Percentiles rank a stretch among this genome's conserved stretches.
phyloP scores from a whole-genome alignment of 2,888 invertebrate genomes.

The Cactoblastis cactorum region DNA sequence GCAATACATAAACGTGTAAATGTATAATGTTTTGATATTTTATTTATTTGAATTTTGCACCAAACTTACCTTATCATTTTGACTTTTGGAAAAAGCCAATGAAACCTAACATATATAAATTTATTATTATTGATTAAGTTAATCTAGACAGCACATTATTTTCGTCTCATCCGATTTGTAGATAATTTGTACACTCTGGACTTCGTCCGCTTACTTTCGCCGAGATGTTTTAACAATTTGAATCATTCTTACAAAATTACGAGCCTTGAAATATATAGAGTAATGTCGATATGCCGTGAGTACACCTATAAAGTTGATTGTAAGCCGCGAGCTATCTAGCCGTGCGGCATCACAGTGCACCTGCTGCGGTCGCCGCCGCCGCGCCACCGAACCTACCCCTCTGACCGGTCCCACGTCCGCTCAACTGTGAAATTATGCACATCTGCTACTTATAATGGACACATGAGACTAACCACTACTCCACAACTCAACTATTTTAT shows the following conservation, averaged over 20 bases:
- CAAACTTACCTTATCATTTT: too few species aligned
- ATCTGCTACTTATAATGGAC: slow-evolving; percentile 40
- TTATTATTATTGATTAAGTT: too few species aligned
- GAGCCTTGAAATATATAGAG: not conserved
- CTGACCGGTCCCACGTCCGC: slow-evolving; percentile 60
- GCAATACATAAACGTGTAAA: not conserved
- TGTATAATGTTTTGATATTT: too few species aligned
- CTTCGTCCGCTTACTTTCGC: too few species aligned
- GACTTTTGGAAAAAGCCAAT: too few species aligned
- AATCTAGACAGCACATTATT: too few species aligned
- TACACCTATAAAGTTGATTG: slow-evolving; percentile 1
- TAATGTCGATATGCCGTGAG: slow-evolving; percentile 1
- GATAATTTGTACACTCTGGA: too few species aligned
- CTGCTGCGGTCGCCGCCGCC: slow-evolving; percentile 51
- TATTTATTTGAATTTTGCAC: too few species aligned
- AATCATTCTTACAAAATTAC: not conserved
- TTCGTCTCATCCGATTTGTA: too few species aligned
- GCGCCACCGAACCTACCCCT: slow-evolving; percentile 45
- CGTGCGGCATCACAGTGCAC: slow-evolving; percentile 40
- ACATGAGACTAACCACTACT: not conserved
- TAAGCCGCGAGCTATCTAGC: slow-evolving; percentile 22
- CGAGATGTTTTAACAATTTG: too few species aligned
- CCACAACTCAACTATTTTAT: not conserved
- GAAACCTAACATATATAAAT: too few species aligned
- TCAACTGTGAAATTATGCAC: slow-evolving; percentile 72